phyloP scores from a whole-genome alignment of 2,888 invertebrate species.

The Drosophila incognita region DNA sequence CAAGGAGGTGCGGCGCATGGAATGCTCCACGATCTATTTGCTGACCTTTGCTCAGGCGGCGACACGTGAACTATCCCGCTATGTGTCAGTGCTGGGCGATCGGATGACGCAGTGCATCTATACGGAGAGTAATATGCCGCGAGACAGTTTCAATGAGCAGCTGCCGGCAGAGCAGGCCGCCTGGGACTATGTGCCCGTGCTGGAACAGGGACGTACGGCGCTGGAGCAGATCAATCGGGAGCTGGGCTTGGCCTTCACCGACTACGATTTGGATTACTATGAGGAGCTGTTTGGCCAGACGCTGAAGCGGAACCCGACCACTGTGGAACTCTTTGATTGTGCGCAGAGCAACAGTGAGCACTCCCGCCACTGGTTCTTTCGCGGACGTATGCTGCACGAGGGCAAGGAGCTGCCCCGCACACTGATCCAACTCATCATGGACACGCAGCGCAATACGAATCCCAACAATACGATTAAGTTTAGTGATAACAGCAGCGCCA shows the following conservation, averaged over 20 bases:
- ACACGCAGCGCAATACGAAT: conserved; percentile 94
- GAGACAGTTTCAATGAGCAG: conserved; percentile 89
- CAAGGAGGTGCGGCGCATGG: conserved; percentile 90
- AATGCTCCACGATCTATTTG: conserved; percentile 92
- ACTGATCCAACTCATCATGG: conserved; percentile 96
- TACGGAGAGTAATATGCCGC: conserved; percentile 87
- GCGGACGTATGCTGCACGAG: conserved; percentile 94
- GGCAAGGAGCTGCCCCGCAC: conserved; percentile 91
- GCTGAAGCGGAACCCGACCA: conserved; percentile 96
- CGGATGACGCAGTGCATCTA: conserved; percentile 97
- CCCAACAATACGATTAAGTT: conserved; percentile 98
- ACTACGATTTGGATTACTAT: conserved; percentile 96
- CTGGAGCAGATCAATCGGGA: conserved; percentile 92
- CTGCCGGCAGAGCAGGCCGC: conserved; percentile 89
- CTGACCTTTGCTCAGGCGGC: conserved; percentile 85
- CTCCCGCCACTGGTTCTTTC: conserved; percentile 99
- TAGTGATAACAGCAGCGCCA: conserved; percentile 98
- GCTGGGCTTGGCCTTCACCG: conserved; percentile 95
- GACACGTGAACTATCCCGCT: conserved; percentile 29
- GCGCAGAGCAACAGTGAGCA: conserved; percentile 99
- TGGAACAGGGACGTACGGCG: conserved; percentile 91
- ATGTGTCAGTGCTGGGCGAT: conserved; percentile 91
- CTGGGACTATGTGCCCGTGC: conserved; percentile 94
- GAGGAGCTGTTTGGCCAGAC: conserved; percentile 93
- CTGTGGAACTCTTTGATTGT: conserved; percentile 98